phyloP scores from a whole-genome alignment of 1,140 invertebrate species.

The Cylas formicarius region DNA sequence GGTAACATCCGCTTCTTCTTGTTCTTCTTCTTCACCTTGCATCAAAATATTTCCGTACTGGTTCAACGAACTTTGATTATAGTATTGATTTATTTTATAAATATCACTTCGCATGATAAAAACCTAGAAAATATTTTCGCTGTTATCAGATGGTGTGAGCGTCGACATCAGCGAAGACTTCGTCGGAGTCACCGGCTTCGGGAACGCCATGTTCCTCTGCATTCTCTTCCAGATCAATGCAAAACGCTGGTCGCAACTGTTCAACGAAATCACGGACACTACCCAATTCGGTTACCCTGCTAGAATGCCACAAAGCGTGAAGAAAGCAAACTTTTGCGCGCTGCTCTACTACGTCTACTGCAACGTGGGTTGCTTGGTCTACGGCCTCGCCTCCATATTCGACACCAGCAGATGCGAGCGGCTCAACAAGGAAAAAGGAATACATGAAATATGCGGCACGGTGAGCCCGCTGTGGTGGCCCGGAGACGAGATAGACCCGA shows the following conservation, averaged over 20 bases:
- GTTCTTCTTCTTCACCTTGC: too few relatives aligned
- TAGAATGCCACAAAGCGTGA: background rate
- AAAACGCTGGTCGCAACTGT: constrained; percentile 9
- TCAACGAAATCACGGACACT: constrained; percentile 8
- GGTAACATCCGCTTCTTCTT: too few relatives aligned
- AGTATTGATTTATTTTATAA: background rate
- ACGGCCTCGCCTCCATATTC: constrained; percentile 3
- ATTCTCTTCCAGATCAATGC: constrained; percentile 8
- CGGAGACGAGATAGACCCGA: constrained; percentile 6
- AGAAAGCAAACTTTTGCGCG: constrained; percentile 4
- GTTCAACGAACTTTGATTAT: too few relatives aligned
- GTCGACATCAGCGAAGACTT: constrained; percentile 13
- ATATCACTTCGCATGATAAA: constrained; percentile 3
- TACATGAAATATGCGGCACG: constrained; percentile 12
- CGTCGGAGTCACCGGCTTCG: constrained; percentile 9
- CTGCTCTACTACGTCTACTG: constrained; percentile 11
- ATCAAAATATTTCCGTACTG: too few relatives aligned
- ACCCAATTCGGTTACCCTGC: constrained; percentile 6
- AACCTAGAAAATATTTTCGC: too few relatives aligned
- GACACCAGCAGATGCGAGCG: constrained; percentile 9
- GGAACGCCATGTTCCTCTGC: constrained; percentile 9
- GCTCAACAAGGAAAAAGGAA: constrained; percentile 4
- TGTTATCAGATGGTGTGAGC: too few relatives aligned
- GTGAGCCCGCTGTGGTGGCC: constrained; percentile 12
- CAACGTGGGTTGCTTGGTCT: constrained; percentile 1